A percentile compares a stretch with the other conserved stretches of the same genome.
phyloP scores from a whole-genome alignment of 2,888 invertebrate species.

The Athalia rosae region DNA sequence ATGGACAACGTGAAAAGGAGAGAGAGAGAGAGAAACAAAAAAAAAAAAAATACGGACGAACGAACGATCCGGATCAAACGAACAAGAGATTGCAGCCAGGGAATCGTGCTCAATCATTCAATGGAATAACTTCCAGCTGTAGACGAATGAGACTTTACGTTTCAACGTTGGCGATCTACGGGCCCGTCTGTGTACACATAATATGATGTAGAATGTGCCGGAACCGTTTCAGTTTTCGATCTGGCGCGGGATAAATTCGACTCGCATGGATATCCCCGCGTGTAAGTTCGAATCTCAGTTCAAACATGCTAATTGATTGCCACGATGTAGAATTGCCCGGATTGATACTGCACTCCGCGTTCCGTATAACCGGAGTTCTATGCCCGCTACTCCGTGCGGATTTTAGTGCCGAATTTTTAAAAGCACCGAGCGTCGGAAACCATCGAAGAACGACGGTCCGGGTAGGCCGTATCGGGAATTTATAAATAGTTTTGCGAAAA shows the following conservation, averaged over 20 bases:
- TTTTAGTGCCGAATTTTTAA: no score
- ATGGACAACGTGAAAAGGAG: neutral
- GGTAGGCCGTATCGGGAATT: no score
- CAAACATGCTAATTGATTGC: constrained; percentile 61
- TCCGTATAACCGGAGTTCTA: neutral
- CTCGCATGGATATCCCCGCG: constrained; percentile 30
- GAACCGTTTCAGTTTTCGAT: neutral
- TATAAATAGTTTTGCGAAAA: no score
- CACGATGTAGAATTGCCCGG: constrained; percentile 45
- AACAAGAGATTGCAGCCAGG: constrained; percentile 29
- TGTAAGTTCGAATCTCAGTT: constrained; percentile 52
- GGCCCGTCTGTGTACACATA: no score
- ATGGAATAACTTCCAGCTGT: constrained; percentile 20
- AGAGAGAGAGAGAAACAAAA: neutral
- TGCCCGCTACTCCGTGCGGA: neutral
- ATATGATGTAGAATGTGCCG: no score
- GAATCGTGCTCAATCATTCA: constrained; percentile 40
- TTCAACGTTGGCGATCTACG: neutral
- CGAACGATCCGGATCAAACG: neutral
- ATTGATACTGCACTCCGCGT: no score
- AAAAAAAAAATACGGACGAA: neutral
- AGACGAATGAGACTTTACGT: neutral
- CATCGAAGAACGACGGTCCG: no score
- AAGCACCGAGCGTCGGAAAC: no score
- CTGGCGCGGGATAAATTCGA: neutral